A percentile compares a stretch with the other conserved stretches of the same genome.
phyloP scores from a whole-genome alignment of 2,888 invertebrate genomes.

The Aproaerema taeniolella region DNA sequence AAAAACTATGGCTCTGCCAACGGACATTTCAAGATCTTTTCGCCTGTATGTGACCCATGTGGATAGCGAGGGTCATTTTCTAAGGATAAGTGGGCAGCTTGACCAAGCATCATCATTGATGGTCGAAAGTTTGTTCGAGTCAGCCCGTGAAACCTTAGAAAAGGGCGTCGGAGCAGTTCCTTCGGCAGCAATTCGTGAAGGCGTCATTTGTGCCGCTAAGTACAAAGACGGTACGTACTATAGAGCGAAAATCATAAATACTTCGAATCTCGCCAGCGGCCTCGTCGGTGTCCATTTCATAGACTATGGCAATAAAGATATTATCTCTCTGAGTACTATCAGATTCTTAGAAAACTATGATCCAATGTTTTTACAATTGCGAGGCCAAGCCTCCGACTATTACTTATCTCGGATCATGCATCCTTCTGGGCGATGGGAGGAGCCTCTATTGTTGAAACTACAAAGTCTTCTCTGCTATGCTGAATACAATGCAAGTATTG shows the following conservation, averaged over 20 bases:
- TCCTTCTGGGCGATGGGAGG: slow-evolving; percentile 73
- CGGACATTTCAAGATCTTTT: slow-evolving; percentile 53
- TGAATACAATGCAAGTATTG: slow-evolving; percentile 52
- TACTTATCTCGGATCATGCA: slow-evolving; percentile 77
- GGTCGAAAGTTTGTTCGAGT: slow-evolving; percentile 71
- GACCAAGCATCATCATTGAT: slow-evolving; percentile 75
- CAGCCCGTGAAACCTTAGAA: slow-evolving; percentile 57
- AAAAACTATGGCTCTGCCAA: slow-evolving; percentile 52
- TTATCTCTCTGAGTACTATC: slow-evolving; percentile 77
- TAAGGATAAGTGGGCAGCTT: slow-evolving; percentile 85
- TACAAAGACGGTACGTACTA: slow-evolving; percentile 82
- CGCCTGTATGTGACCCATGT: slow-evolving; percentile 80
- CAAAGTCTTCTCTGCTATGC: slow-evolving; percentile 61
- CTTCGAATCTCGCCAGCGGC: slow-evolving; percentile 62
- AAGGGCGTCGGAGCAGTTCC: slow-evolving; percentile 63
- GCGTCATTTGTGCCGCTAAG: slow-evolving; percentile 80
- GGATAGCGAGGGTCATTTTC: slow-evolving; percentile 81
- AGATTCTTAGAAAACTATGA: slow-evolving; percentile 74
- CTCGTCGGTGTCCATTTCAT: slow-evolving; percentile 81
- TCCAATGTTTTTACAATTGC: slow-evolving; percentile 64
- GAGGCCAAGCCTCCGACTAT: slow-evolving; percentile 79
- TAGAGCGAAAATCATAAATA: slow-evolving; percentile 77
- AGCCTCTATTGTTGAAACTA: slow-evolving; percentile 53
- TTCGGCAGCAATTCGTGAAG: slow-evolving; percentile 66
- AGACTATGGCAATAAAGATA: slow-evolving; percentile 81